Evolutionary conservation across 2,113 vertebrate species (phyloP).

Genomic region (Tachysurus fulvidraco): DNA sequence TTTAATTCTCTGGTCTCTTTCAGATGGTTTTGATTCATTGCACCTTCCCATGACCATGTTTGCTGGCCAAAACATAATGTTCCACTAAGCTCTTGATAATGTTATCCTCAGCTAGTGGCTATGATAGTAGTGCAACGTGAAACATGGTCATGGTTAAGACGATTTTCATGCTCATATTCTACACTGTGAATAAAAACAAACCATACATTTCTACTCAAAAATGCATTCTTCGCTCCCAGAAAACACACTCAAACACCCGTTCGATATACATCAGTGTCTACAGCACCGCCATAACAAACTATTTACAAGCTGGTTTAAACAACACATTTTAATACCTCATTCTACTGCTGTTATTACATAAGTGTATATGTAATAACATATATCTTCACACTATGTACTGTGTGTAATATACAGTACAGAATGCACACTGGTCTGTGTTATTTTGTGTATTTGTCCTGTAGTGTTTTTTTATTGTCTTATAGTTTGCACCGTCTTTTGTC

Average conservation of each 20-base stretch:
- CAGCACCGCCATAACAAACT: too few species aligned
- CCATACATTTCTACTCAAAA: background rate
- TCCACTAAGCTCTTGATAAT: slow-evolving; percentile 32
- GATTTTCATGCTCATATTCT: background rate
- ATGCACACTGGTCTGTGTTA: too few species aligned
- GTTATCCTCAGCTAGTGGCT: slow-evolving; percentile 25
- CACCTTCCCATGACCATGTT: slow-evolving; percentile 24
- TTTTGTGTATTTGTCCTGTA: too few species aligned
- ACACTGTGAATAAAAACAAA: background rate
- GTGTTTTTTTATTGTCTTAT: too few species aligned
- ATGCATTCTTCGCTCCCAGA: background rate
- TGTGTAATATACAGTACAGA: too few species aligned
- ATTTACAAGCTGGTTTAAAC: too few species aligned
- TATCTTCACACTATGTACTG: too few species aligned
- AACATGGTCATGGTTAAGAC: slow-evolving; percentile 17
- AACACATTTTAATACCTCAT: too few species aligned
- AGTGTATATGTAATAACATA: too few species aligned
- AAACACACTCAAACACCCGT: too few species aligned
- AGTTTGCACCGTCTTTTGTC: background rate
- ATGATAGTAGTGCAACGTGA: slow-evolving; percentile 27
- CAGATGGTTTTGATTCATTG: slow-evolving; percentile 43
- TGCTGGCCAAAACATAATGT: slow-evolving; percentile 45
- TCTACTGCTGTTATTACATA: too few species aligned
- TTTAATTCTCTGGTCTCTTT: slow-evolving; percentile 28
- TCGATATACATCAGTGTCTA: too few species aligned